These are phyloP conservation scores for Epirrhoe tristata DNA, from an alignment of 2,888 invertebrate genomes.

Conservation along the genomic window DNA sequence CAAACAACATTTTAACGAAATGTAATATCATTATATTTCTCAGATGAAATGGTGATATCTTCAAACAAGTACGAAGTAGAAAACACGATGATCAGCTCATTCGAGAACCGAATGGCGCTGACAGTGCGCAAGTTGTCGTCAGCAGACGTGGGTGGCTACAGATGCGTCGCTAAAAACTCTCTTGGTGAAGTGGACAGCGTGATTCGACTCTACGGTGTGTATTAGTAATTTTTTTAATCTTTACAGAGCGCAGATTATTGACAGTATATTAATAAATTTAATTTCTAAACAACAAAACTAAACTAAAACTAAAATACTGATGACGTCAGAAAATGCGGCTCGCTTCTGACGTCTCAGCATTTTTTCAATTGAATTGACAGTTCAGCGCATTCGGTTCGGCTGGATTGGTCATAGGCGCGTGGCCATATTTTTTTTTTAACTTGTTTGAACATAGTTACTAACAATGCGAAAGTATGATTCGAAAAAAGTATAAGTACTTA, in stretches of 20 bases:
- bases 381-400: too few relatives aligned
- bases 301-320: too few relatives aligned
- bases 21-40: neutral
- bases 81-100: slow-evolving; percentile 88
- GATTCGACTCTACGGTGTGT: slow-evolving; percentile 94
- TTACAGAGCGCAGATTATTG: neutral
- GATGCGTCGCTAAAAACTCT: slow-evolving; percentile 94
- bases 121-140: slow-evolving; percentile 90
- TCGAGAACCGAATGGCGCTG: slow-evolving; percentile 93
- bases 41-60: slow-evolving; percentile 94
- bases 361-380: too few relatives aligned
- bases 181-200: slow-evolving; percentile 95
- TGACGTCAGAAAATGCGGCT: too few relatives aligned
- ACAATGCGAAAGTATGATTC: too few relatives aligned
- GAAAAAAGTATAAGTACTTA: too few relatives aligned
- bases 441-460: too few relatives aligned
- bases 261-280: neutral
- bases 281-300: too few relatives aligned
- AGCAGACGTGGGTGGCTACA: slow-evolving; percentile 92
- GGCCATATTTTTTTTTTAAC: too few relatives aligned
- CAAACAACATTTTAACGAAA: too few relatives aligned
- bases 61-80: slow-evolving; percentile 92
- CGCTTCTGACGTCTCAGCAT: too few relatives aligned
- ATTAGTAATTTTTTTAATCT: neutral
- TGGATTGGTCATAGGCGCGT: too few relatives aligned